phyloP scores from a whole-genome alignment of 2,113 vertebrate species.

The Elephantulus edwardii region DNA sequence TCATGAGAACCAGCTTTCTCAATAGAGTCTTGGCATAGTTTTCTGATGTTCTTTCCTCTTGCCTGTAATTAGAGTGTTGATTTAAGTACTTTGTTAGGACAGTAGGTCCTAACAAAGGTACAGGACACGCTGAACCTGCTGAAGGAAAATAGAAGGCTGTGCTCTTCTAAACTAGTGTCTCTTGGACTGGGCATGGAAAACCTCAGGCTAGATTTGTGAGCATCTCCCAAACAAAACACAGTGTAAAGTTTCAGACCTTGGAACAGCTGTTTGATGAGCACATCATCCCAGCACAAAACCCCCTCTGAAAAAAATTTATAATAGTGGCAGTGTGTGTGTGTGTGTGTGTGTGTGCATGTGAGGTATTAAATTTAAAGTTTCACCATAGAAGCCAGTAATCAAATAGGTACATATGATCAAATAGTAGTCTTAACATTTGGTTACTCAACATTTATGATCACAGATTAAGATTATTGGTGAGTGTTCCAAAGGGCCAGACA shows the following conservation, averaged over 20 bases:
- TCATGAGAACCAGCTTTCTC: slow-evolving; percentile 51
- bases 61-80: slow-evolving; percentile 72
- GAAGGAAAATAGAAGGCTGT: slow-evolving; percentile 62
- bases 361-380: neutral
- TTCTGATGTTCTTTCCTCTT: slow-evolving; percentile 63
- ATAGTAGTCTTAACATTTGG: slow-evolving; percentile 15
- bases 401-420: slow-evolving; percentile 25
- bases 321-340: neutral
- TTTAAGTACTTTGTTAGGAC: slow-evolving; percentile 64
- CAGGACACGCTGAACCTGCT: slow-evolving; percentile 66
- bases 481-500: neutral
- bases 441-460: slow-evolving; percentile 8
- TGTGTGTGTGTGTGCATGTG: neutral
- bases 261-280: neutral
- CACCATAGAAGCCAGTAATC: neutral
- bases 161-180: slow-evolving; percentile 42
- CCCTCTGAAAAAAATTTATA: slow-evolving; percentile 44
- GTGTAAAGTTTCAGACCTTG: slow-evolving; percentile 35
- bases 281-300: neutral
- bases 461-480: neutral
- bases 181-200: slow-evolving; percentile 58
- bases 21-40: slow-evolving; percentile 50
- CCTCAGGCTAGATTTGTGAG: neutral
- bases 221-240: slow-evolving; percentile 43
- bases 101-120: slow-evolving; percentile 69